Conservation (phyloP, 2,888 invertebrate genomes). For the Sipha maydis region DNA sequence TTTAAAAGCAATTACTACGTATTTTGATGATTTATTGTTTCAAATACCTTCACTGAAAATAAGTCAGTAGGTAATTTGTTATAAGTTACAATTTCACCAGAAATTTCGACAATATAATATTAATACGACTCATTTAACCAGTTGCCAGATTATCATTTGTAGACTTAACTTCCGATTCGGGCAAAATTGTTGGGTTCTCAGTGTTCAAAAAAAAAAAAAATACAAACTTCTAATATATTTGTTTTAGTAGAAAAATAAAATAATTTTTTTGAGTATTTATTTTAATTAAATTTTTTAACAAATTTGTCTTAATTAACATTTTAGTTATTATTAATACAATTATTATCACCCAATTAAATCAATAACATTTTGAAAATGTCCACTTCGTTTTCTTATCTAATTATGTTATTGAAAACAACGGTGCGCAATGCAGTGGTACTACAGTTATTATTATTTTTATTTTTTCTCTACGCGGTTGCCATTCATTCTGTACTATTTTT, state of each 20-base stretch:
- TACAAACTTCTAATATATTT: background rate
- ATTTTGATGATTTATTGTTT: background rate
- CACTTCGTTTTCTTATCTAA: too few relatives aligned
- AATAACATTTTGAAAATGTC: too few relatives aligned
- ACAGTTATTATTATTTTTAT: background rate
- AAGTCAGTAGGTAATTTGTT: background rate
- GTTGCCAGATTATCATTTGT: background rate
- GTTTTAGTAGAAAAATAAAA: background rate
- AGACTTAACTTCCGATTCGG: background rate
- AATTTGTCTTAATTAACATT: background rate
- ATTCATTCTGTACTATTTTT: background rate
- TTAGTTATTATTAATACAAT: background rate
- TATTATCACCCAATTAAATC: too few relatives aligned
- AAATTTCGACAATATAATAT: background rate
- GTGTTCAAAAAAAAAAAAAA: background rate
- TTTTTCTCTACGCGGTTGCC: too few relatives aligned
- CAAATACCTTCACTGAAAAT: background rate
- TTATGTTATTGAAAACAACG: background rate
- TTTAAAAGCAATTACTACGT: background rate
- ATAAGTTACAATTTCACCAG: background rate
- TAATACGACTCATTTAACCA: background rate
- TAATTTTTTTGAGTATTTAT: background rate
- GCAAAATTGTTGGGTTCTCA: background rate
- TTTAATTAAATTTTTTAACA: background rate
- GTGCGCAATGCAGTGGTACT: background rate